These are phyloP conservation scores for Conger conger DNA, from an alignment of 2,113 vertebrate genomes.

Conservation along the genomic window DNA sequence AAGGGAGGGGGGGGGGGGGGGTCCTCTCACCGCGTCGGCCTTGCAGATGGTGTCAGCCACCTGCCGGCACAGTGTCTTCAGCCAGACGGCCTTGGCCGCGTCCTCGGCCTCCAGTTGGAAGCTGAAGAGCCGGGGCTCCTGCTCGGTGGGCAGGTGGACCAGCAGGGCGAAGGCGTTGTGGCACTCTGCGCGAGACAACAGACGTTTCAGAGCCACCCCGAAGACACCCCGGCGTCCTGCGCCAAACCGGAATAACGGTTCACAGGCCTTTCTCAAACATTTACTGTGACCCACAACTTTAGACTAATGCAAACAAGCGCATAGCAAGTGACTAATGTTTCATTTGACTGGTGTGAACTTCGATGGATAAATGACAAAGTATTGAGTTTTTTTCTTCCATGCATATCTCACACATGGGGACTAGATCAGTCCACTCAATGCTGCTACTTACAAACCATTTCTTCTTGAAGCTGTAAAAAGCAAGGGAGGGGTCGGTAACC, in stretches of 20 bases:
- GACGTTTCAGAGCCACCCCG: neutral
- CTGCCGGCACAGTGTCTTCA: conserved; percentile 87
- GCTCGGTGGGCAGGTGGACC: conserved; percentile 91
- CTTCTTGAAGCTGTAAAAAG: too few relatives aligned
- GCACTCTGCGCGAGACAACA: conserved; percentile 75
- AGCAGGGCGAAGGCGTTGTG: conserved; percentile 91
- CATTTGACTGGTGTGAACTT: too few relatives aligned
- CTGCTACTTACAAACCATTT: too few relatives aligned
- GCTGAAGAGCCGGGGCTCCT: conserved; percentile 89
- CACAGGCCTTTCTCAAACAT: neutral
- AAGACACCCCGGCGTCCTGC: neutral
- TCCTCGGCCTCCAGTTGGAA: conserved; percentile 93
- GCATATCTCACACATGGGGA: too few relatives aligned
- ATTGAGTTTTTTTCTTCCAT: too few relatives aligned
- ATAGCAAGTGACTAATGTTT: too few relatives aligned
- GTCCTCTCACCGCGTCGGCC: conserved; percentile 86
- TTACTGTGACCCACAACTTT: too few relatives aligned
- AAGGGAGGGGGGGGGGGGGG: neutral
- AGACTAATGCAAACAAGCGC: too few relatives aligned
- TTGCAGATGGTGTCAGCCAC: conserved; percentile 97
- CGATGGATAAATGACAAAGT: too few relatives aligned
- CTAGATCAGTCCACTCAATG: too few relatives aligned
- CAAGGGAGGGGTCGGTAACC: too few relatives aligned
- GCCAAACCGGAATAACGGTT: neutral
- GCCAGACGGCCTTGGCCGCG: conserved; percentile 82